Evolutionary conservation across 2,888 invertebrate species (phyloP), one percentile per base, ranked within the genome.

Genomic region (Portevinia maculata): DNA sequence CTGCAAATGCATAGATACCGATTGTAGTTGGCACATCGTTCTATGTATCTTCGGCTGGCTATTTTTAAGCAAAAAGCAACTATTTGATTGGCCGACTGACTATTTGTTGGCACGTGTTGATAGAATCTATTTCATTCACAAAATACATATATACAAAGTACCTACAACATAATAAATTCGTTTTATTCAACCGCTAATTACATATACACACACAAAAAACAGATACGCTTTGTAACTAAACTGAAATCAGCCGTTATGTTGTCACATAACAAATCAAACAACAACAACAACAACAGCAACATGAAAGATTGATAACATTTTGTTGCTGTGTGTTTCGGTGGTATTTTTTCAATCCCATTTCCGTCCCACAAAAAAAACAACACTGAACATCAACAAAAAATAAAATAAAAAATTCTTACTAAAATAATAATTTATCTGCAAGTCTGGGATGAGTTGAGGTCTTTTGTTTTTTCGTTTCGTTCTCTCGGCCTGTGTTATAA

Each of bases 251-350:
- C 64, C 64, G 34, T 64, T 55, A 67, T 75, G 75, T 75, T 75
- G 74, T 75, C 75, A 75, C 75, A 75, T 75, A 75, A 67, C 75
- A 75, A 59, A 57, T 74, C 79, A 28, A 79, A 74, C 24, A 52
- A 44, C 69, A 19, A 53, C 19, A 34, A 34, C 8, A 53, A 19
- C 1, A 46, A 41, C 9, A 15, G 3, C 15, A 15, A 41, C n/a
- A n/a, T n/a, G n/a, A 62, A 62, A 69, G 67, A 74, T 67, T 79
- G 79, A 74, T 69, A 69, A 37, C 62, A 57, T 17, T 60, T 34
- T 64, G 53, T 52, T 41, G 37, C 19, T 55, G 17, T 32, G 15
- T 11, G 13, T 57, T 34, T 34, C 46, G 28, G 28, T 67, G 50
- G 67, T 44, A 37, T 71, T 50, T 60, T 55, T 62, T 73, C 46